These are phyloP conservation scores for Rafetus swinhoei DNA, from an alignment of 2,113 vertebrate species.

Conservation along the genomic window DNA sequence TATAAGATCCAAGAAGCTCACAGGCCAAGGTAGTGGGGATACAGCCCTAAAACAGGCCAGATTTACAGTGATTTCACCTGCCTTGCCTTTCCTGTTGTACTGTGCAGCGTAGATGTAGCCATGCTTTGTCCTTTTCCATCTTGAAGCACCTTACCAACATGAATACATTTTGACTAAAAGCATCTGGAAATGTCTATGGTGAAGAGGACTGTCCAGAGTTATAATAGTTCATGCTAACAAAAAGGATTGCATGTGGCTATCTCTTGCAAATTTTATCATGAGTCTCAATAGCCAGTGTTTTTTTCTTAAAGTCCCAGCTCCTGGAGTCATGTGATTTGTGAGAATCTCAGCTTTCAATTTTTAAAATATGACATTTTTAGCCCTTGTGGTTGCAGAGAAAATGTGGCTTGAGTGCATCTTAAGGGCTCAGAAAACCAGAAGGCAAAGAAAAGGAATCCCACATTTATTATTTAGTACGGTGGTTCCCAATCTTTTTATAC, in stretches of 20 bases:
- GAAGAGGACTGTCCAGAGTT: neutral
- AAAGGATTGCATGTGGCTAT: neutral
- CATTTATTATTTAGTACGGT: neutral
- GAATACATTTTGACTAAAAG: neutral
- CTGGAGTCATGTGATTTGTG: neutral
- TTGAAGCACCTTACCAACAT: neutral
- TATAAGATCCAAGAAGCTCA: neutral
- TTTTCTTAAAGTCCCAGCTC: neutral
- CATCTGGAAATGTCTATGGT: neutral
- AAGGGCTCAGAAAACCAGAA: neutral
- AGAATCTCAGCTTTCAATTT: neutral
- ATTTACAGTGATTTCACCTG: neutral
- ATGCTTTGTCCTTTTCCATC: neutral
- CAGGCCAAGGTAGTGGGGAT: neutral
- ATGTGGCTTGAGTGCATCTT: accelerated
- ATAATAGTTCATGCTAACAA: neutral
- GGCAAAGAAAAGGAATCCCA: neutral
- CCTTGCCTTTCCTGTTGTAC: neutral
- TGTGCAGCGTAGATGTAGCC: neutral
- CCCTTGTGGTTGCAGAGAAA: neutral
- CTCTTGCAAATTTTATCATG: neutral
- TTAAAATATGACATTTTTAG: neutral
- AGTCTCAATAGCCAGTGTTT: neutral
- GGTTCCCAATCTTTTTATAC: too few relatives aligned
- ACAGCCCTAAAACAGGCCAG: neutral